phyloP scores from a whole-genome alignment of 1,140 invertebrate species.

The Protaetia brevitarsis region DNA sequence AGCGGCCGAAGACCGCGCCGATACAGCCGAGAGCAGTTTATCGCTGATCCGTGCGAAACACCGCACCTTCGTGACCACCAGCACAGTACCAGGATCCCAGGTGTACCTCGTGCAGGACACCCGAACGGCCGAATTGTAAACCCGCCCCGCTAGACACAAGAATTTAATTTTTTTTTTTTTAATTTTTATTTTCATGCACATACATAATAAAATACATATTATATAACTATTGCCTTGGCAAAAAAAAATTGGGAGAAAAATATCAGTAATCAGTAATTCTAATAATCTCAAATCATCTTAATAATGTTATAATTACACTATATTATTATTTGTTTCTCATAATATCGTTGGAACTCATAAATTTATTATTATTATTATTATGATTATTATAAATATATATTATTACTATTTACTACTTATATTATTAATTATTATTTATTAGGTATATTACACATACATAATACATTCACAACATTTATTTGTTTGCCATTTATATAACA shows the following conservation, averaged over 20 bases:
- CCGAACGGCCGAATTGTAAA: conserved; percentile 43
- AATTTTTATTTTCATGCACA: neutral
- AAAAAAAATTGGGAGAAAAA: neutral
- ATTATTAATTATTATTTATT: conserved; percentile 7
- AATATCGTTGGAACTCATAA: no score
- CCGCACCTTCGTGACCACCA: conserved; percentile 90
- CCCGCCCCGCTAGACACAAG: conserved; percentile 21
- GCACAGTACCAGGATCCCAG: conserved; percentile 78
- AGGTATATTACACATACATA: no score
- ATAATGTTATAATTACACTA: conserved; percentile 2
- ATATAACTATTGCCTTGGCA: neutral
- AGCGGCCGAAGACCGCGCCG: conserved; percentile 92
- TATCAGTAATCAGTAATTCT: conserved; percentile 5
- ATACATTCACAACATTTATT: no score
- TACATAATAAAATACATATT: no score
- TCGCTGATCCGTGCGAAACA: conserved; percentile 94
- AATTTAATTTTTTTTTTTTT: conserved; percentile 26
- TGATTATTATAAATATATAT: conserved; percentile 5
- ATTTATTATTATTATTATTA: neutral
- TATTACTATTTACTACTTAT: neutral
- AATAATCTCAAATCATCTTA: neutral
- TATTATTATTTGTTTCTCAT: no score
- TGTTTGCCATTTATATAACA: no score
- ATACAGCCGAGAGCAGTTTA: conserved; percentile 89
- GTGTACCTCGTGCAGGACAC: conserved; percentile 84